These are phyloP conservation scores for Belonocnema kinseyi DNA, from an alignment of 1,140 invertebrate genomes.

Conservation along the genomic window DNA sequence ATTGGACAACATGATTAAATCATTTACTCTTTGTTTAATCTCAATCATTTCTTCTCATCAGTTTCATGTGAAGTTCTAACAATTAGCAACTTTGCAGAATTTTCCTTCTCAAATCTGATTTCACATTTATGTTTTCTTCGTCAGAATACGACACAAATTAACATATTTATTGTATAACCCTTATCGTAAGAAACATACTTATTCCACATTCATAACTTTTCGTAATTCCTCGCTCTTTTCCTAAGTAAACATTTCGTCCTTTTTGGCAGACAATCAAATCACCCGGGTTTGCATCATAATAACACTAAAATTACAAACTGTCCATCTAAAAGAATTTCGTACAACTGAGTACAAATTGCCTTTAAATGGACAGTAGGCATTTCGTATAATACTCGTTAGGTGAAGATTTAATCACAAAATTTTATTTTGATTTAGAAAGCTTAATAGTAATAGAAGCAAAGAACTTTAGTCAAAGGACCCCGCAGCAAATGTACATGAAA, in stretches of 20 bases:
- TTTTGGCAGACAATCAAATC: neutral
- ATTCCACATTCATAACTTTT: neutral
- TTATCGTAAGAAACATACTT: constrained; percentile 7
- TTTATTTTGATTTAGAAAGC: neutral
- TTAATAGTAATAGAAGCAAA: neutral
- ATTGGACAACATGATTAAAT: too few species aligned
- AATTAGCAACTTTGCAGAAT: constrained; percentile 37
- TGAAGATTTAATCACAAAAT: neutral
- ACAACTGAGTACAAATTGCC: too few species aligned
- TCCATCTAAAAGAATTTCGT: neutral
- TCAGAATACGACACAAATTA: neutral
- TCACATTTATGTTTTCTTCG: neutral
- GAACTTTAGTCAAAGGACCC: neutral
- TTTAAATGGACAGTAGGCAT: neutral
- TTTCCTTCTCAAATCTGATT: neutral
- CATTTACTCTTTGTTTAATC: neutral
- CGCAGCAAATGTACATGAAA: too few species aligned
- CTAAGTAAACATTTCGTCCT: constrained; percentile 1
- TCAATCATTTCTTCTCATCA: neutral
- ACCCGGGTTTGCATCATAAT: neutral
- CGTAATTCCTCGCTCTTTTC: neutral
- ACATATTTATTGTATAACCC: constrained; percentile 6
- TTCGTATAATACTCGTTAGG: neutral
- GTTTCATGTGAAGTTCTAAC: constrained; percentile 33
- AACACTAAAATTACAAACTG: neutral